A percentile compares a stretch with the other conserved stretches of the same genome.
These are phyloP conservation scores for Callipepla californica DNA, from an alignment of 2,113 vertebrate genomes.

Conservation along the genomic window DNA sequence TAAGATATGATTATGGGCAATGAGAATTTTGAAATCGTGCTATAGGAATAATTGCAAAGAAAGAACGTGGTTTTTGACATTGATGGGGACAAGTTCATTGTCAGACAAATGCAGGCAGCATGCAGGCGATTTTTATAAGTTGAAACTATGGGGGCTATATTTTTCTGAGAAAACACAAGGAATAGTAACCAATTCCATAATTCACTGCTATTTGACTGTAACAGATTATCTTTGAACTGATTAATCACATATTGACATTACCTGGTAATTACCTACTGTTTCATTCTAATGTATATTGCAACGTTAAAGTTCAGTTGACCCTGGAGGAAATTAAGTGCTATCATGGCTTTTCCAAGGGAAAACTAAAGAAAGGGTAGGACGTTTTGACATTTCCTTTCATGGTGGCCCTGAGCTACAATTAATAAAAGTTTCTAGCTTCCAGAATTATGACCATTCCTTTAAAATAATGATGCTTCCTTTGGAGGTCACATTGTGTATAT, in stretches of 20 bases:
- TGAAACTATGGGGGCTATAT: neutral
- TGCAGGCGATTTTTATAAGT: neutral
- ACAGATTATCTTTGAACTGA: neutral
- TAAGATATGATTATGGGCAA: neutral
- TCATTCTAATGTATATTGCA: neutral
- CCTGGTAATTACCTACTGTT: neutral
- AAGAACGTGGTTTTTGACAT: neutral
- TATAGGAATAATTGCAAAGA: neutral
- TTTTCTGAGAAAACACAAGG: neutral
- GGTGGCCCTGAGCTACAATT: neutral
- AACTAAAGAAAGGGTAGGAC: neutral
- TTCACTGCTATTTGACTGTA: neutral
- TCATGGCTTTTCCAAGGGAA: neutral
- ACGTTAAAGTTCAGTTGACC: neutral
- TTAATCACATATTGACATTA: neutral
- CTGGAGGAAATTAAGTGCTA: neutral
- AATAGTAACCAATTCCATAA: neutral
- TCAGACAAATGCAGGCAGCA: neutral
- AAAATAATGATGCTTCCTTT: neutral
- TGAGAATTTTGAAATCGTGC: neutral
- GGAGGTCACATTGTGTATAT: neutral
- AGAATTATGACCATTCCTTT: neutral
- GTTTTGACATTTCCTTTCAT: neutral
- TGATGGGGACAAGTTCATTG: neutral
- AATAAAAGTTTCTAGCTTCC: neutral